A percentile compares a stretch with the other conserved stretches of the same genome.
Conservation (phyloP, 2,797 vertebrate species). For the Thunnus albacares region DNA sequence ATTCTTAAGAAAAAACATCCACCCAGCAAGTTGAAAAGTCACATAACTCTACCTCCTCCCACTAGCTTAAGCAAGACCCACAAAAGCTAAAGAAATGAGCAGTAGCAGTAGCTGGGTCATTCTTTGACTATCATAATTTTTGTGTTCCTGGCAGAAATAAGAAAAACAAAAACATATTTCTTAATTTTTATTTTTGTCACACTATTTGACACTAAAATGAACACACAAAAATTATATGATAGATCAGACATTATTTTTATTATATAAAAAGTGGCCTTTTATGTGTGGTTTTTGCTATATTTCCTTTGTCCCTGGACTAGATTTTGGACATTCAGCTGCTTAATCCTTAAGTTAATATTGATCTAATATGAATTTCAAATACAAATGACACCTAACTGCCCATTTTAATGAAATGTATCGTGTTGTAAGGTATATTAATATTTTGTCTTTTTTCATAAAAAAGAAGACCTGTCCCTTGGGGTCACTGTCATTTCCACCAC, state of each 20-base stretch:
- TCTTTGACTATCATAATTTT: no score
- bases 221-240: no score
- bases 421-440: background rate
- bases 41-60: no score
- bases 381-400: background rate
- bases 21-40: no score
- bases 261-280: background rate
- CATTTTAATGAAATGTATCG: background rate
- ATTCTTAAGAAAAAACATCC: no score
- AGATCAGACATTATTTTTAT: background rate
- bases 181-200: no score
- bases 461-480: background rate
- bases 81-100: no score
- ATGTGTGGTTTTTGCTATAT: background rate
- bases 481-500: slow-evolving; percentile 2
- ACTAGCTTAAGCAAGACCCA: no score
- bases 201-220: no score
- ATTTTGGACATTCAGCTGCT: background rate
- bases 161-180: no score
- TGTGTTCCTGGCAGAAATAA: no score
- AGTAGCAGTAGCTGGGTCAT: no score
- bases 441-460: background rate
- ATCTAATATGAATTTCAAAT: background rate
- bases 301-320: background rate
- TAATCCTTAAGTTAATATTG: background rate